Base-by-base conservation (phyloP, 1,140 invertebrate genomes). In the Drosophila persimilis region DNA sequence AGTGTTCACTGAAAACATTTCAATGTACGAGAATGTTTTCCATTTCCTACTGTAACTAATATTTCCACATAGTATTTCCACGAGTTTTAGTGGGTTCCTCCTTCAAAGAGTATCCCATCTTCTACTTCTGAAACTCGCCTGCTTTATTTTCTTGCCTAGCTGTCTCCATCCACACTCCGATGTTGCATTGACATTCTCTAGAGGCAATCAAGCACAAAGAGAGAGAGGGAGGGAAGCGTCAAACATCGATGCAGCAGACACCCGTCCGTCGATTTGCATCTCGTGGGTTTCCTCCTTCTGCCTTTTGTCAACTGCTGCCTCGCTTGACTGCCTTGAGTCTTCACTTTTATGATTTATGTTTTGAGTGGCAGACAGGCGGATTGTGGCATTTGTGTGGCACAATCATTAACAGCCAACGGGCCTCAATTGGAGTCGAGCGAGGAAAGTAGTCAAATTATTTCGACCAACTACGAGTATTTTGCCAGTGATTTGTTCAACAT, bases 271-370 rank as follows among this genome's bases (percentile, higher is more conserved):
- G 66, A 60, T 71, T 80, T 84, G 66, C 80, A 83, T 75, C 76
- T 80, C 72, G 77, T 62, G 54, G 74, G 73, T 86, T 86, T 85
- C 83, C 61, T 58, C 56, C 35, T 39, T 67, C 24, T 26, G 41
- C 73, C 62, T 64, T 74, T 77, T 86, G 81, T 86, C 81, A 85
- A 80, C 74, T 54, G 45, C 73, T 70, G 80, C 60, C 50, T 62
- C 59, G 57, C 69, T 77, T 54, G 51, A 51, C 29, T 65, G 71
- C 26, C 41, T 65, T 57, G 71, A 72, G 59, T 70, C 78, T 73
- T 85, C 74, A 77, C 73, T 70, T 80, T 80, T 66, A 80, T 78
- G 77, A 84, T 79, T 79, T 84, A 84, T 73, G 76, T 53, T 59
- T 53, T 47, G 56, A 46, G 65, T 53, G 70, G 43, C 56, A 52